Evolutionary conservation across 2,888 invertebrate species (phyloP), one percentile per base, ranked within the genome.

Genomic region (Nasonovia ribisnigri): DNA sequence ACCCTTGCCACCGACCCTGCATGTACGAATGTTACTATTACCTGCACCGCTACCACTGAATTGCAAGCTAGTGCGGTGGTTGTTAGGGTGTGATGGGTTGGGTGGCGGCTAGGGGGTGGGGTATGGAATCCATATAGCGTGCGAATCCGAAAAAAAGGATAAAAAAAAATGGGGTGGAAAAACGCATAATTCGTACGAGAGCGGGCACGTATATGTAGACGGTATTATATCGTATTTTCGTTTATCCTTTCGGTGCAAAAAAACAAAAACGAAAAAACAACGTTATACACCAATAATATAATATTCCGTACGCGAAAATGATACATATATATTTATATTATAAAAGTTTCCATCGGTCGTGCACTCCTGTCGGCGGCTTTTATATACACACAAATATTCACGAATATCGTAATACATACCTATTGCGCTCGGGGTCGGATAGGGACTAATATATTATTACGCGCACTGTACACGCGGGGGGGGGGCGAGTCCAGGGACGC

Each of bases 51-150:
- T 77, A 77, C 77, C 20, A n/a, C 43, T 77, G 77, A 36, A 77
- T 77, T 36, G 36, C 46, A 67, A 77, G 77, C 77, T 77, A 77
- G 77, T 77, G 20, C 26, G 57, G 36, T 36, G 77, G 77, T 36
- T 77, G 36, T 77, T 77, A 77, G 16, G 77, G 77, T 77, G 20
- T 77, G n/a, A 67, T 67, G 67, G 67, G n/a, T 5, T 67, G 1
- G n/a, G 57, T 5, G 20, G 13, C 5, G 1, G 20, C 24, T 13
- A 6, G n/a, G n/a, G n/a, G n/a, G 46, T 26, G 84, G 24, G 24
- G 26, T n/a, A n/a, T 54, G 57, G 8, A 91, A 91, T 91, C 57
- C 91, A 86, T 91, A 86, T 91, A 86, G 91, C 91, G 91, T 91
- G 91, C 86, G n/a, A 91, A 91, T 91, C 54, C 86, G 16, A 60